Conservation (phyloP, 1,140 invertebrate genomes). For the Coenobita brevimanus region DNA sequence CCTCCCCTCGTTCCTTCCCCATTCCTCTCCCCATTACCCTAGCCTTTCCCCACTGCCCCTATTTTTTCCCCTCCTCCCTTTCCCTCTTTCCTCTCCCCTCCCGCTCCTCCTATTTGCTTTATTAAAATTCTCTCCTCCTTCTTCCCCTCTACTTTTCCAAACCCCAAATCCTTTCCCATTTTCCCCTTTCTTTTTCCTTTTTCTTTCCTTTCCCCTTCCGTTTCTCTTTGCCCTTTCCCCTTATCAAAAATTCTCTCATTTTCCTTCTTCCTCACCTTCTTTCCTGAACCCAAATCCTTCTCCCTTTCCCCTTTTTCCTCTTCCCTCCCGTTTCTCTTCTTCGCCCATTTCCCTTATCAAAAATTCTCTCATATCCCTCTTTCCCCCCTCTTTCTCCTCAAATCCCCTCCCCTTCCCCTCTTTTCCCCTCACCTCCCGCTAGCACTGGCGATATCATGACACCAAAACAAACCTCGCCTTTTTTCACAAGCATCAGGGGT, state of each 20-base stretch:
- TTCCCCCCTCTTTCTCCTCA: background rate
- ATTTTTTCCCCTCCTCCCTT: no score
- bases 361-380: background rate
- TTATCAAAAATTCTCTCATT: no score
- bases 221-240: background rate
- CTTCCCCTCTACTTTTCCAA: background rate
- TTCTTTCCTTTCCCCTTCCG: background rate
- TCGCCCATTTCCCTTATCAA: background rate
- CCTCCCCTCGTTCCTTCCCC: background rate
- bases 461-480: background rate
- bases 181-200: slow-evolving; percentile 12
- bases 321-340: background rate
- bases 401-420: background rate
- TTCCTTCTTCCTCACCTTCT: background rate
- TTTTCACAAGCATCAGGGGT: no score
- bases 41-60: no score
- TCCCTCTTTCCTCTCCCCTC: no score
- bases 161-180: background rate
- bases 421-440: slow-evolving; percentile 6
- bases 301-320: background rate
- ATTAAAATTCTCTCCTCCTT: background rate
- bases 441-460: no score
- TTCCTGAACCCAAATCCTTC: background rate
- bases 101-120: background rate
- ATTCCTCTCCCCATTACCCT: background rate